These are phyloP conservation scores for Homalodisca vitripennis DNA, from an alignment of 1,140 invertebrate species.

Conservation along the genomic window DNA sequence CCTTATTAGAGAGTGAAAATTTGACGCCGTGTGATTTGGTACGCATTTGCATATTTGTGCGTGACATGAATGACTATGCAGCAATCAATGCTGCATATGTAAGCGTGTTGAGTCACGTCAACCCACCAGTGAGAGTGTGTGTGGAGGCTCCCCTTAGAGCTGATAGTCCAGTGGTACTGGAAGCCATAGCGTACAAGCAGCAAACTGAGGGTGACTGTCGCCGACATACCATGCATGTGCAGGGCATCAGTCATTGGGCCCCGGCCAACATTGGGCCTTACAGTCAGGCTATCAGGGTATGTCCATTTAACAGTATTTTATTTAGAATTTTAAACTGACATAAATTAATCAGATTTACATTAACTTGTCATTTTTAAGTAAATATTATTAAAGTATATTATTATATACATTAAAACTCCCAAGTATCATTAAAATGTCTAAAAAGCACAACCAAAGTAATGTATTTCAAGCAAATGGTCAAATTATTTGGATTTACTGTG, in stretches of 20 bases:
- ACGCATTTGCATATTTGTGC: constrained; percentile 77
- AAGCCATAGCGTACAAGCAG: constrained; percentile 67
- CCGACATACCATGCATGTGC: constrained; percentile 86
- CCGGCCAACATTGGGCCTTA: constrained; percentile 95
- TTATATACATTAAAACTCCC: no score
- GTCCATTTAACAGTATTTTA: no score
- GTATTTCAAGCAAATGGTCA: no score
- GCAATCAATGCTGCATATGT: constrained; percentile 76
- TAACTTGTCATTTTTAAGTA: no score
- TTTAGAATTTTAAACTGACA: no score
- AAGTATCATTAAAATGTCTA: no score
- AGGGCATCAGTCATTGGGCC: constrained; percentile 94
- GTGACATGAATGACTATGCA: constrained; percentile 76
- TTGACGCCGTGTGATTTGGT: constrained; percentile 68
- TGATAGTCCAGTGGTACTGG: constrained; percentile 72
- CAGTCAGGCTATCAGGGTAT: constrained; percentile 84
- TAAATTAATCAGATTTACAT: no score
- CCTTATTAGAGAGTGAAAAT: constrained; percentile 56
- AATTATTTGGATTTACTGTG: no score
- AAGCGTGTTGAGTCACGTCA: constrained; percentile 69
- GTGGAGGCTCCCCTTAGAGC: constrained; percentile 74
- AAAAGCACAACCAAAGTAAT: no score
- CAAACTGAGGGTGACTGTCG: constrained; percentile 40
- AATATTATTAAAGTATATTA: no score
- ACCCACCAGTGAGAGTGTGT: constrained; percentile 87